Evolutionary conservation across 2,113 vertebrate genomes (phyloP).

Genomic region (Larimichthys crocea): DNA sequence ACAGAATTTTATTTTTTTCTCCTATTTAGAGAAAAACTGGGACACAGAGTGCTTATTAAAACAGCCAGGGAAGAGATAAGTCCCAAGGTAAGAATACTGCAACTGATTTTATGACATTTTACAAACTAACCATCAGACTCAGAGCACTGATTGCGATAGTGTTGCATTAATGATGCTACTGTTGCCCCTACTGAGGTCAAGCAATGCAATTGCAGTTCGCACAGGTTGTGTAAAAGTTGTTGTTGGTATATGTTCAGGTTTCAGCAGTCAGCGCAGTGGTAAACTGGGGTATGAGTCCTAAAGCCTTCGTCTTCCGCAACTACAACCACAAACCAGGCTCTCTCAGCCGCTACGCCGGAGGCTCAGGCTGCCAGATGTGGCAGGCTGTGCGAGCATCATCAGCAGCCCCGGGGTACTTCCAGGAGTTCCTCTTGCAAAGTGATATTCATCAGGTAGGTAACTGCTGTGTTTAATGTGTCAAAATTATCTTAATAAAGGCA

Average conservation of each 20-base stretch:
- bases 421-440: slow-evolving; percentile 79
- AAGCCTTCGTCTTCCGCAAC: slow-evolving; percentile 84
- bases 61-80: slow-evolving; percentile 77
- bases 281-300: slow-evolving; percentile 83
- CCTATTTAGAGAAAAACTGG: slow-evolving; percentile 77
- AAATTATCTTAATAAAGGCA: background rate
- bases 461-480: background rate
- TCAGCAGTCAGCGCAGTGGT: slow-evolving; percentile 85
- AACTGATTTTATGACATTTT: background rate
- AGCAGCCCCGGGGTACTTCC: slow-evolving; percentile 84
- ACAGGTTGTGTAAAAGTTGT: background rate
- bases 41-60: slow-evolving; percentile 76
- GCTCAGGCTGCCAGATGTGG: slow-evolving; percentile 80
- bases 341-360: slow-evolving; percentile 81
- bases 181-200: background rate
- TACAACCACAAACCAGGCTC: slow-evolving; percentile 82
- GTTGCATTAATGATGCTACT: background rate
- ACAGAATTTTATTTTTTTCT: slow-evolving; percentile 27
- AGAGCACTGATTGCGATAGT: background rate
- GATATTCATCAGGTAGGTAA: slow-evolving; percentile 84
- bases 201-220: background rate
- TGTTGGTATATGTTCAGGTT: slow-evolving; percentile 67
- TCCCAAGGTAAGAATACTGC: slow-evolving; percentile 75
- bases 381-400: slow-evolving; percentile 84
- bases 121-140: background rate